Conservation (phyloP, 2,888 invertebrate genomes). For the Pyrrhosoma nymphula region DNA sequence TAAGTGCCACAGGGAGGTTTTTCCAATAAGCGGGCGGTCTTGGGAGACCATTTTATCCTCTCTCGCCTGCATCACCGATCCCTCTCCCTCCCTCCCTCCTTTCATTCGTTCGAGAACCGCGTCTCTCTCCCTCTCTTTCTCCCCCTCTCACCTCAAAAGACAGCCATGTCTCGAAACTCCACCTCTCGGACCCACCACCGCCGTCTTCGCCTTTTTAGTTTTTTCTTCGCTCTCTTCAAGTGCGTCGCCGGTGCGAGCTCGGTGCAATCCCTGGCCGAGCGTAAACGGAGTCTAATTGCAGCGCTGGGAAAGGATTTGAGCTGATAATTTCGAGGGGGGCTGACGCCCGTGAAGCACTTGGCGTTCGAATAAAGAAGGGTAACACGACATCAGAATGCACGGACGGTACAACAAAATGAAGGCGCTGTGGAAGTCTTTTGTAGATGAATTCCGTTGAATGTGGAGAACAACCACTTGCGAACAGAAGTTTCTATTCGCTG, state of each 20-base stretch:
- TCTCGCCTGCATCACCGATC: neutral
- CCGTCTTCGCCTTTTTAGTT: neutral
- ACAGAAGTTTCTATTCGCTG: too few species aligned
- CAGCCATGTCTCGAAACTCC: constrained; percentile 12
- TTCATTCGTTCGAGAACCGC: neutral
- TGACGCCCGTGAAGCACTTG: neutral
- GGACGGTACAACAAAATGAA: neutral
- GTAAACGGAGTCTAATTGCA: neutral
- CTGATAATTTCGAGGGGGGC: neutral
- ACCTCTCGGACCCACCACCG: neutral
- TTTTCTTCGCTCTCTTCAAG: neutral
- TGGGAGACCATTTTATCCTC: constrained; percentile 54
- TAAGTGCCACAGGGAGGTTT: constrained; percentile 46
- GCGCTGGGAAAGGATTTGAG: neutral
- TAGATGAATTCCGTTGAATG: too few species aligned
- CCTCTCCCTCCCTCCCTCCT: neutral
- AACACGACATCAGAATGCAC: neutral
- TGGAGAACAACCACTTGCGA: too few species aligned
- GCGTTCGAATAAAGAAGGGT: neutral
- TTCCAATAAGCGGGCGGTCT: constrained; percentile 21
- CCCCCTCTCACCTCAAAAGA: constrained; percentile 13
- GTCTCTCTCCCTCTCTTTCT: too few species aligned
- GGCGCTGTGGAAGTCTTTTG: too few species aligned
- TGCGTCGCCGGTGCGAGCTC: neutral
- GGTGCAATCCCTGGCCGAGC: neutral